phyloP scores from a whole-genome alignment of 2,797 vertebrate genomes.

The Danio jaintianensis region DNA sequence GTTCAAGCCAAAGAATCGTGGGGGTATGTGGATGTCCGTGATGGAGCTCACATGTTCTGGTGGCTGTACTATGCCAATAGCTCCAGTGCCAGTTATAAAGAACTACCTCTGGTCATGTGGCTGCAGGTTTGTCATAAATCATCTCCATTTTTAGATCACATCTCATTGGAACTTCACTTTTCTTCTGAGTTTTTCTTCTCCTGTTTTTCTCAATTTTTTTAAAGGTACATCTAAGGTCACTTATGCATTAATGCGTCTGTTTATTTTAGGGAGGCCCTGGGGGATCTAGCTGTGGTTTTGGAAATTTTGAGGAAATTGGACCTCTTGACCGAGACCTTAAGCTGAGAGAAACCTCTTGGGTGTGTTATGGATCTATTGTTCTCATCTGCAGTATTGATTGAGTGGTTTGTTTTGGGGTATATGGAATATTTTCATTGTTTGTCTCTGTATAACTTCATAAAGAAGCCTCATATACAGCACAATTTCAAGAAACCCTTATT shows the following conservation, averaged over 20 bases:
- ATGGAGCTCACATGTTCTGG: slow-evolving; percentile 95
- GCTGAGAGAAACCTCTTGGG: slow-evolving; percentile 90
- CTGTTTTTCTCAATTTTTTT: not conserved
- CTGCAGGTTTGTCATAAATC: slow-evolving; percentile 84
- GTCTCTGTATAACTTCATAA: not conserved
- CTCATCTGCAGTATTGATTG: slow-evolving; percentile 7
- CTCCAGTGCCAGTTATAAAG: slow-evolving; percentile 72
- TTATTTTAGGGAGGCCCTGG: slow-evolving; percentile 91
- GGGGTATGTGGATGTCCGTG: slow-evolving; percentile 88
- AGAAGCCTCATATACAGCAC: not conserved
- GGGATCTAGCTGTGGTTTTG: slow-evolving; percentile 91
- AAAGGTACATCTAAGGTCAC: not conserved
- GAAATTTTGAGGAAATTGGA: slow-evolving; percentile 96
- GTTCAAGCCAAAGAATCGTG: slow-evolving; percentile 78
- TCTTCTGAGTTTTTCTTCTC: not conserved
- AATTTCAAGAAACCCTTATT: not conserved
- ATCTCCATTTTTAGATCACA: not conserved
- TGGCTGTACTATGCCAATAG: slow-evolving; percentile 91
- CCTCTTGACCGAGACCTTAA: slow-evolving; percentile 83
- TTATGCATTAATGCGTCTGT: not conserved
- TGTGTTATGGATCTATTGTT: slow-evolving; percentile 65
- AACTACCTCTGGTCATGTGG: slow-evolving; percentile 93
- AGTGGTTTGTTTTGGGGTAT: not conserved
- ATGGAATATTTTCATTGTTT: not conserved
- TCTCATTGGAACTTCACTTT: not conserved